Evolutionary conservation across 2,888 invertebrate species (phyloP), one percentile per base, ranked within the genome.

Genomic region (Odontomyia ornata): DNA sequence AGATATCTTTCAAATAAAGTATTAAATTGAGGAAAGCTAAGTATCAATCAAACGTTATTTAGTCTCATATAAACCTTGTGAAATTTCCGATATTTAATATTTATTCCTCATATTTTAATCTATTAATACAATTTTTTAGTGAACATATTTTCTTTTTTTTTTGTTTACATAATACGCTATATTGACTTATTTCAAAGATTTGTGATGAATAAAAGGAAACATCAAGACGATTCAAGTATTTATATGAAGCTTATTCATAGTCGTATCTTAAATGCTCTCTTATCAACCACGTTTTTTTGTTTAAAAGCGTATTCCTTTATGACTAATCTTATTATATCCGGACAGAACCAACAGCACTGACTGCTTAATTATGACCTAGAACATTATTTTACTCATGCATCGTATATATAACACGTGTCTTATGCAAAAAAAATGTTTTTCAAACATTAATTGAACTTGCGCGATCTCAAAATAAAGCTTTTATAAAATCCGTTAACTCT

Each of bases 21-120:
- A 23, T 21, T 25, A 15, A 64, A 13, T 3, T 9, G 28, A 28
- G 11, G 27, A 18, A 64, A 64, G 28, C n/a, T 64, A 15, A 30
- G 47, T 15, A 23, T 46, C 47, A 69, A 43, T 69, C 15, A 47
- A 13, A 69, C 25, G 46, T 28, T 72, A 57, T 25, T 72, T 43
- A 56, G 72, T 72, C 57, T 72, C 46, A 72, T 72, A 43, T 56
- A 56, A 72, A 56, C 28, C 28, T 71, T 52, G 56, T 71, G 25
- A 13, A 9, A 52, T 52, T n/a, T 47, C 15, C 4, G 43, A 67
- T 43, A 23, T 11, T 25, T 2, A 7, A 62, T 23, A 18, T 27
- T 64, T 25, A n/a, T 64, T 13, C n/a, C 30, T 64, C 18, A 27
- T 64, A 13, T 15, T 27, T 30, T 65, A 30, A 30, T 27, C n/a